Conservation (phyloP, 2,797 vertebrate genomes). For the Mergus octosetaceus region DNA sequence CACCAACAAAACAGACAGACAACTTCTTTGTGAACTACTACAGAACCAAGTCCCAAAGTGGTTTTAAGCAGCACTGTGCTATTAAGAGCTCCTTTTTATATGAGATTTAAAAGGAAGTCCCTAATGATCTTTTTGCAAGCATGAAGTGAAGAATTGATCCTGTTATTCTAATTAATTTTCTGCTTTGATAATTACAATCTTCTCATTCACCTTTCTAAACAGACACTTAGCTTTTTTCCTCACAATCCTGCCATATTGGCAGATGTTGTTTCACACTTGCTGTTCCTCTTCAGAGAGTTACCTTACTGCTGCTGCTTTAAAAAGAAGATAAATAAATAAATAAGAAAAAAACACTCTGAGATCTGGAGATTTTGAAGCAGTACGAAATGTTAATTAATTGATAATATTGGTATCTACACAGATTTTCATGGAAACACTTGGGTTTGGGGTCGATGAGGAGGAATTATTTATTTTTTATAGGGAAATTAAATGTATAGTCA, state of each 20-base stretch:
- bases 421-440: neutral
- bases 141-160: neutral
- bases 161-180: neutral
- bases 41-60: neutral
- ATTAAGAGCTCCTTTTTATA: neutral
- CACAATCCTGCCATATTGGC: neutral
- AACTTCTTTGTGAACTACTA: neutral
- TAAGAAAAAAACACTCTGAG: neutral
- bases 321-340: neutral
- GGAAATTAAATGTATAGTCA: neutral
- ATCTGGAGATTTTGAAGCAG: neutral
- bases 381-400: neutral
- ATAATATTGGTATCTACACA: neutral
- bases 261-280: neutral
- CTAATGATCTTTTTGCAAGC: neutral
- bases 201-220: neutral
- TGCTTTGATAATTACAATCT: neutral
- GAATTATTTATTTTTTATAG: neutral
- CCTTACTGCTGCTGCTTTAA: neutral
- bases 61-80: neutral
- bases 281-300: neutral
- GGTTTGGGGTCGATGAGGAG: neutral
- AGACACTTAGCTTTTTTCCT: neutral
- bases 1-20: neutral
- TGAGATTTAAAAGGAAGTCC: neutral